Base-by-base conservation (phyloP, 1,140 invertebrate species). In the Galleria mellonella region DNA sequence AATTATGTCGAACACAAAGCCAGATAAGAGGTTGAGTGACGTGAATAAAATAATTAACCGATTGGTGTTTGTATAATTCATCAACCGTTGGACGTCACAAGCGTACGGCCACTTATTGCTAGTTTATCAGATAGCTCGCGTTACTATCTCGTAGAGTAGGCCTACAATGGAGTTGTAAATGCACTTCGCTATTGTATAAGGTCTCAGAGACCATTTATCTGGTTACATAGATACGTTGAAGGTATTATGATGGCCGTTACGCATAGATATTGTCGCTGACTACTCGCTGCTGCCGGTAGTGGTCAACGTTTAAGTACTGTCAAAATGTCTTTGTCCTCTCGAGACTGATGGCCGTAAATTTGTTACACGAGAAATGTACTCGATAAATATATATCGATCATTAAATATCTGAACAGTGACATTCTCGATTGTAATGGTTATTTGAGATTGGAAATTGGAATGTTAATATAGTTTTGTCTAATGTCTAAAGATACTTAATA, bases 21-120 rank as follows among this genome's bases (percentile, higher is more conserved):
- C 43, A 73, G 74, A 82, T 82, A 82, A 73, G 68, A 64, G 52
- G 45, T 75, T 73, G 77, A 81, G 66, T 71, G 77, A 84, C 81
- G 64, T 81, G 77, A 75, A 84, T 82, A 77, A 81, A 82, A 81
- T 84, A 82, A 84, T 84, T 84, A 84, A 81, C 77, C 72, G 81
- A 82, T 78, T 78, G 74, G 77, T 82, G 74, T 84, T 82, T 82
- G 77, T 84, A 79, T 82, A 82, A 82, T 82, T 81, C 74, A 82
- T 82, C 72, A 78, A 71, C 68, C 64, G 60, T 61, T 51, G 58
- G 59, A 62, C 57, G 51, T 50, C 55, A 64, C 61, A 64, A 55
- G 54, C 69, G 68, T 55, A 46, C 46, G 62, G 68, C 73, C 75
- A 81, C 77, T 84, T 79, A 82, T 69, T 67, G 62, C 43, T 44